phyloP scores from a whole-genome alignment of 2,888 invertebrate species.

The Tetranychus truncatus region DNA sequence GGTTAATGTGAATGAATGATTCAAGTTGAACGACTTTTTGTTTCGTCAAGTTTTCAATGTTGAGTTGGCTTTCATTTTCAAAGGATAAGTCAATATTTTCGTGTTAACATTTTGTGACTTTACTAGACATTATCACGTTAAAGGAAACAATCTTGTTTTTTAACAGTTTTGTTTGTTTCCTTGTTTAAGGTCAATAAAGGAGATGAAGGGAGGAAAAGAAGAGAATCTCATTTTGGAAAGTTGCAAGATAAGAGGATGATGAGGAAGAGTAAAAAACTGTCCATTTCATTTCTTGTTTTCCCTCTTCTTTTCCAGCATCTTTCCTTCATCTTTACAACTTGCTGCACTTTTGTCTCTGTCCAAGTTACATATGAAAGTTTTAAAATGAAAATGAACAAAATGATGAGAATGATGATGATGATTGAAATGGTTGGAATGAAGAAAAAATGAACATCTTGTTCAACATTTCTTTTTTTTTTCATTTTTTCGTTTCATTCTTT shows the following conservation, averaged over 20 bases:
- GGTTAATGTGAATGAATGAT: no score
- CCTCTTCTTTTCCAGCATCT: background rate
- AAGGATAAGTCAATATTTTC: no score
- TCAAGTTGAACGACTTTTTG: no score
- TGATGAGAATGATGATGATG: background rate
- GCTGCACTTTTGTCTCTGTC: no score
- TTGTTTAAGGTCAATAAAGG: background rate
- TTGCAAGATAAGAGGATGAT: background rate
- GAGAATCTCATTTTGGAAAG: background rate
- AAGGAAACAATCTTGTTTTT: no score
- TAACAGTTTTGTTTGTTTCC: no score
- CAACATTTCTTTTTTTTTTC: background rate
- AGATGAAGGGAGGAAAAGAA: background rate
- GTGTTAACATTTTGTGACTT: no score
- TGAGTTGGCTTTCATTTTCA: no score
- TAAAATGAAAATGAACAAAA: background rate
- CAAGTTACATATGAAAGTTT: background rate
- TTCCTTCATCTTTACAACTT: no score
- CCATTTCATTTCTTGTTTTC: background rate
- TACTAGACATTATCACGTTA: no score
- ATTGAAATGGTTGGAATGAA: background rate
- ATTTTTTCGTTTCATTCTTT: background rate
- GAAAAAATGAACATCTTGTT: background rate
- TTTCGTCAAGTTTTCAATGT: no score
- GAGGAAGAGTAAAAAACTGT: background rate